A percentile compares a stretch with the other conserved stretches of the same genome.
Conservation (phyloP, 1,140 invertebrate species). For the Micrasema longulum region DNA sequence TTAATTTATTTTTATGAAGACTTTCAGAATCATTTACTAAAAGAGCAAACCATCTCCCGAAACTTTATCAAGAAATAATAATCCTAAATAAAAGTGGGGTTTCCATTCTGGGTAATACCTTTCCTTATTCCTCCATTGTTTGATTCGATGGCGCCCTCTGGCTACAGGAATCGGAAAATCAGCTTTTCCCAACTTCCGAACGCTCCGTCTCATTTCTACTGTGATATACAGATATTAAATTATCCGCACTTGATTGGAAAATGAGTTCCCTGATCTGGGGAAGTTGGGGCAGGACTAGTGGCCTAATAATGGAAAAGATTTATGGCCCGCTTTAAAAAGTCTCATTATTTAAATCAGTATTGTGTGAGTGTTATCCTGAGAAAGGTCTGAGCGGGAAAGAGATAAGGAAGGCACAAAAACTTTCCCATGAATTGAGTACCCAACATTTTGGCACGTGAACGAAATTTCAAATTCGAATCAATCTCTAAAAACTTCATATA, state of each 20-base stretch:
- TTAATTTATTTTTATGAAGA: no score
- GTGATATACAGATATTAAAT: slow-evolving; percentile 22
- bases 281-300: not conserved
- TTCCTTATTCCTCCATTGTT: no score
- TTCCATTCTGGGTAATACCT: no score
- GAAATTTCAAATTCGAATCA: slow-evolving; percentile 39
- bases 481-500: slow-evolving; percentile 26
- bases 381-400: not conserved
- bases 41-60: no score
- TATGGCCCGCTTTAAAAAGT: slow-evolving; percentile 33
- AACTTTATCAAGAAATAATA: no score
- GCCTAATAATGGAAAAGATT: slow-evolving; percentile 29
- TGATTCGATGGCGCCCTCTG: no score
- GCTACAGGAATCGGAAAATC: no score
- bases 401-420: slow-evolving; percentile 24
- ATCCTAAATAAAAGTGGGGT: no score
- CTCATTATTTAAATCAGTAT: slow-evolving; percentile 40
- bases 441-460: slow-evolving; percentile 26
- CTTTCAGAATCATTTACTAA: no score
- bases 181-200: no score
- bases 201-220: not conserved
- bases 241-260: slow-evolving; percentile 26
- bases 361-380: slow-evolving; percentile 27
- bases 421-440: slow-evolving; percentile 27
- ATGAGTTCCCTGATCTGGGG: not conserved